Base-by-base conservation (phyloP, 2,113 vertebrate species). In the Semnopithecus entellus region DNA sequence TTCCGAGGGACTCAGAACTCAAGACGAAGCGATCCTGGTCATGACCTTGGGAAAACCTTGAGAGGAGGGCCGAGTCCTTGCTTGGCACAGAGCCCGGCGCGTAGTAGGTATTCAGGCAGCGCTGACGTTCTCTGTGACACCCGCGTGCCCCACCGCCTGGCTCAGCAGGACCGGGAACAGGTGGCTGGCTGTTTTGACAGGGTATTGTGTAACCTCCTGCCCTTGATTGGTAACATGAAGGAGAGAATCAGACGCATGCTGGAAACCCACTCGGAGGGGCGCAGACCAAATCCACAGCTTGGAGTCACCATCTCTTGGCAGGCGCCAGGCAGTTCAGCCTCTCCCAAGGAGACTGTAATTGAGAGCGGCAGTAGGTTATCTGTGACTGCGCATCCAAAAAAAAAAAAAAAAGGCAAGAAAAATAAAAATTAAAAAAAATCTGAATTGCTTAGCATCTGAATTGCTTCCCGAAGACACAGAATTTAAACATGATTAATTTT, bases 401-500 rank as follows among this genome's bases (percentile, higher is more conserved):
- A 91, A 76, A 80, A 91, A 94, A 91, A 92, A 90, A 93, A 35
- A 93, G 9, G 85, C 90, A 96, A 91, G 96, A 97, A 97, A 97
- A 97, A 97, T 88, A 97, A 97, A 97, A 97, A 94, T 95, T 94
- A 79, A 96, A 97, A 90, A 97, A 97, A 97, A 95, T 97, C 97
- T 93, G 97, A 98, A 98, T 98, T 95, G 97, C 98, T 98, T 98
- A 98, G 98, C 97, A 98, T 98, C 95, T 98, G 98, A 98, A 98
- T 98, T 97, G 97, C 98, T 97, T 98, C 98, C 98, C 96, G 85
- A 98, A 98, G 97, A 98, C 97, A 97, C 95, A 95, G 97, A 98
- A 98, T 96, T 98, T 98, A 98, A 98, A 97, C 98, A 98, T 98
- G 98, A 98, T 98, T 98, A 98, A 98, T 98, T 98, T 97, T 98